phyloP scores from a whole-genome alignment of 2,797 vertebrate species.

The Melanotaenia trifasciata region DNA sequence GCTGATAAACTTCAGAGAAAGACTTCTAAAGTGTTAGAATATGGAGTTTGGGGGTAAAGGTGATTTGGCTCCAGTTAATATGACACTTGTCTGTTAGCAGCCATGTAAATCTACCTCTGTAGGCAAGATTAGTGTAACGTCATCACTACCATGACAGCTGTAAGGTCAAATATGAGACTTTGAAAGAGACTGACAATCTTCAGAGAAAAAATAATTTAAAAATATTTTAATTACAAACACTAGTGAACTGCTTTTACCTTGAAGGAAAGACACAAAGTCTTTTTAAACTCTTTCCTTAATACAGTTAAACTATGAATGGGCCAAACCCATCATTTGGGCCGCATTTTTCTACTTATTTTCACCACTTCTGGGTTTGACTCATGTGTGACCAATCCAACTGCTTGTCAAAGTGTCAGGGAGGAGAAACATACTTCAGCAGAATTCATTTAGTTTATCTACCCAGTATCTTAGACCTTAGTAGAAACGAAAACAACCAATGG shows the following conservation, averaged over 20 bases:
- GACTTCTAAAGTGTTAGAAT: conserved; percentile 39
- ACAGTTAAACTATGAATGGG: not conserved
- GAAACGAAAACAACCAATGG: no score
- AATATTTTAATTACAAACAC: not conserved
- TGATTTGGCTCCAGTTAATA: conserved; percentile 70
- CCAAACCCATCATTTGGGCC: not conserved
- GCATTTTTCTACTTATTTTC: no score
- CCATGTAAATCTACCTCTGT: conserved; percentile 53
- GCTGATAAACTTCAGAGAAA: conserved; percentile 69
- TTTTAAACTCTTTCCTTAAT: not conserved
- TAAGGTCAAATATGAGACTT: conserved; percentile 22
- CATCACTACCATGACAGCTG: conserved; percentile 63
- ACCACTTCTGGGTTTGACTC: not conserved
- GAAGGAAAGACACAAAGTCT: not conserved
- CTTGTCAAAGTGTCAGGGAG: not conserved
- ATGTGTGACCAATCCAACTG: not conserved
- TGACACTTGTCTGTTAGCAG: conserved; percentile 76
- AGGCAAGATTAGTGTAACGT: conserved; percentile 37
- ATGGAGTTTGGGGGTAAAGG: conserved; percentile 42
- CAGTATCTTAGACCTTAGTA: no score
- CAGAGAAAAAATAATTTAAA: not conserved
- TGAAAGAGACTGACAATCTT: conserved; percentile 4
- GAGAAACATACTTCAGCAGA: not conserved
- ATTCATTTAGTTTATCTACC: no score
- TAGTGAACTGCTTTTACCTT: not conserved